Percentiles rank a stretch among this genome's conserved stretches.
Conservation (phyloP, 1,140 invertebrate species). For the Philotrypesis tridentata region DNA sequence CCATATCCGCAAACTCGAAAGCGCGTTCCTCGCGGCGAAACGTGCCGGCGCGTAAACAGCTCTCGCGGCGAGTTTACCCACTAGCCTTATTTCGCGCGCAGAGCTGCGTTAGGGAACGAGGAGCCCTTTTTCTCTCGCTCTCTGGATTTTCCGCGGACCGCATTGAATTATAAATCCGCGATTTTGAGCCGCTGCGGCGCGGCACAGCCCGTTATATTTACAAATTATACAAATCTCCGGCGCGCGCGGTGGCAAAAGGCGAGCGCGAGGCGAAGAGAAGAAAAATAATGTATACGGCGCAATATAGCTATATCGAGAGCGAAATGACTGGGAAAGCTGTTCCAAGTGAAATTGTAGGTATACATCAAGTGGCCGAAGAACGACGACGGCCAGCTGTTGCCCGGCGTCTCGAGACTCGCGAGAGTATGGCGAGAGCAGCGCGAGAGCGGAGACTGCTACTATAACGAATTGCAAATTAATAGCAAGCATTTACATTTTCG, state of each 20-base stretch:
- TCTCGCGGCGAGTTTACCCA: constrained; percentile 20
- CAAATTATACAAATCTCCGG: too few relatives aligned
- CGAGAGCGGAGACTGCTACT: constrained; percentile 32
- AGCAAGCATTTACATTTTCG: constrained; percentile 63
- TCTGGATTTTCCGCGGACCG: too few relatives aligned
- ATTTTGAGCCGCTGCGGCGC: too few relatives aligned
- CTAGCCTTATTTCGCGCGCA: constrained; percentile 28
- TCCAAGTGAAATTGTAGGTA: constrained; percentile 37
- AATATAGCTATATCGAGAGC: background rate
- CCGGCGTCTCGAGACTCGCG: background rate
- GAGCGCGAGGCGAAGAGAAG: too few relatives aligned
- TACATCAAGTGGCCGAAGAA: constrained; percentile 24
- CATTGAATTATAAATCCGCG: background rate
- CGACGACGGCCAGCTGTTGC: constrained; percentile 58
- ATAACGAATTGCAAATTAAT: constrained; percentile 69
- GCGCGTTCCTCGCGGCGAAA: background rate
- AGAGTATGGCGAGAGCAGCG: too few relatives aligned
- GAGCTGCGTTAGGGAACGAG: too few relatives aligned
- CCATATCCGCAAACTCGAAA: background rate
- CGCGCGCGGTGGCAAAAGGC: too few relatives aligned
- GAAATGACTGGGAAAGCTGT: constrained; percentile 38
- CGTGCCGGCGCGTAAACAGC: constrained; percentile 20
- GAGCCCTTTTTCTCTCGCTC: background rate
- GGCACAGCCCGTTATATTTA: too few relatives aligned
- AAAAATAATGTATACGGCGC: constrained; percentile 17